A percentile compares a stretch with the other conserved stretches of the same genome.
These are phyloP conservation scores for Priocnemis perturbator DNA, from an alignment of 2,888 invertebrate genomes.

Conservation along the genomic window DNA sequence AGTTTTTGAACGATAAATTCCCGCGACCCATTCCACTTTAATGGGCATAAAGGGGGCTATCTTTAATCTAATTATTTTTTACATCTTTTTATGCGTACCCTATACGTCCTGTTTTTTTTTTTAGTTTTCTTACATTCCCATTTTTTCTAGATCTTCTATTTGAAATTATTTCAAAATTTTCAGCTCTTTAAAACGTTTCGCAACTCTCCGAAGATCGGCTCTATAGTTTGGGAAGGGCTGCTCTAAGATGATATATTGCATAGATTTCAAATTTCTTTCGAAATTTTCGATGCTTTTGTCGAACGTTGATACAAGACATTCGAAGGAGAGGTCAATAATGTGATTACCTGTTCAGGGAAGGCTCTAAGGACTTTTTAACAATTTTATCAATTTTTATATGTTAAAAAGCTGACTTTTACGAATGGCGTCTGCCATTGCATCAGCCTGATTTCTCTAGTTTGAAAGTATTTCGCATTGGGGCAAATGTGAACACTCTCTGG, in stretches of 20 bases:
- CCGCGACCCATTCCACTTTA: no score
- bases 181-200: no score
- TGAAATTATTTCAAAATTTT: no score
- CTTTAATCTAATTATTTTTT: no score
- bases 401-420: constrained; percentile 54
- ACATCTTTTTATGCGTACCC: no score
- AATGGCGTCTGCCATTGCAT: constrained; percentile 58
- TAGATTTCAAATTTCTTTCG: constrained; percentile 34
- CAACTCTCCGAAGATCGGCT: no score
- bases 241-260: constrained; percentile 24
- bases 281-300: constrained; percentile 41
- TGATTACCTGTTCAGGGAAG: constrained; percentile 48
- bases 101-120: no score
- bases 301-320: constrained; percentile 21
- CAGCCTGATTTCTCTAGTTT: constrained; percentile 60
- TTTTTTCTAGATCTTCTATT: no score
- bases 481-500: constrained; percentile 56
- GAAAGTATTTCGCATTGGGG: constrained; percentile 47
- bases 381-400: constrained; percentile 58
- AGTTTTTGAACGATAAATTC: constrained; percentile 20
- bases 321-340: constrained; percentile 33
- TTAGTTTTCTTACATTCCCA: no score
- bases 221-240: no score
- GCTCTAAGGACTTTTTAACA: constrained; percentile 50
- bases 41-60: no score